These are phyloP conservation scores for Poicephalus gulielmi DNA, from an alignment of 2,113 vertebrate genomes.

Conservation along the genomic window DNA sequence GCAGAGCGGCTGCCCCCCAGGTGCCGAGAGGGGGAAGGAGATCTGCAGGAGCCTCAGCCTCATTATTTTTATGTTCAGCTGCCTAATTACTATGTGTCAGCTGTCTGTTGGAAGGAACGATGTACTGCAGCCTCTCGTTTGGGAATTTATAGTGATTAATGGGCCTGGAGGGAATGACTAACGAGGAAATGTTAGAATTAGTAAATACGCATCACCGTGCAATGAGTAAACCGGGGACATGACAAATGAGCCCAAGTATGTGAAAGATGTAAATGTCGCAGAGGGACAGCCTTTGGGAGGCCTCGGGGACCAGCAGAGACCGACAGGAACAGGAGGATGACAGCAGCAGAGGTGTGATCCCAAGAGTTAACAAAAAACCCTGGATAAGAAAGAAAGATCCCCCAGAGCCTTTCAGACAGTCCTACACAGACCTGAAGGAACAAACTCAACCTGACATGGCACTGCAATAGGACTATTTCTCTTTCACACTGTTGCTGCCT, in stretches of 20 bases:
- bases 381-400: background rate
- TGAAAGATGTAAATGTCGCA: background rate
- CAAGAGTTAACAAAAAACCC: background rate
- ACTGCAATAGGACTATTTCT: background rate
- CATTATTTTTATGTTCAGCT: slow-evolving; percentile 70
- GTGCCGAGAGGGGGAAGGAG: slow-evolving; percentile 48
- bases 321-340: background rate
- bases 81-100: slow-evolving; percentile 69
- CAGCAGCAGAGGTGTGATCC: background rate
- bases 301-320: accelerated
- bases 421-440: background rate
- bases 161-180: slow-evolving; percentile 67
- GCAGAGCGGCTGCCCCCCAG: slow-evolving; percentile 22
- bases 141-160: slow-evolving; percentile 67
- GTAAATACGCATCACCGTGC: slow-evolving; percentile 60
- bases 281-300: background rate
- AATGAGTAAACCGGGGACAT: background rate
- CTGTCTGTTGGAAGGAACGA: slow-evolving; percentile 66
- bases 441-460: background rate
- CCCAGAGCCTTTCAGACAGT: background rate
- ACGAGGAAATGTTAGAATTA: slow-evolving; percentile 66
- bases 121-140: slow-evolving; percentile 47
- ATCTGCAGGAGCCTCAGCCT: slow-evolving; percentile 56
- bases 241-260: slow-evolving; percentile 30
- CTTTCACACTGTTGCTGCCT: background rate